phyloP scores from a whole-genome alignment of 2,797 vertebrate genomes.

The Urosaurus nigricauda region DNA sequence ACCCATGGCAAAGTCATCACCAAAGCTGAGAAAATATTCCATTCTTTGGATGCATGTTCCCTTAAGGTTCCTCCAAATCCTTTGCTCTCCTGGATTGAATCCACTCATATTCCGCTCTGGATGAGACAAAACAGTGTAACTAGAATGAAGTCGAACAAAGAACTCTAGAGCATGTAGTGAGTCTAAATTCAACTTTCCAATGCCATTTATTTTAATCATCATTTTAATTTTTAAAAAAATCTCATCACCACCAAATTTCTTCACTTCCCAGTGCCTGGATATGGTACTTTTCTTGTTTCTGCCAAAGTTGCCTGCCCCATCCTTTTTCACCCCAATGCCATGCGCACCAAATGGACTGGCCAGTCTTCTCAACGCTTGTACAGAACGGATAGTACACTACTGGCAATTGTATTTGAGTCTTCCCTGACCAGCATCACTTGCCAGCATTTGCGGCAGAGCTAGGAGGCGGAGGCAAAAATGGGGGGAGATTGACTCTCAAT shows the following conservation, averaged over 20 bases:
- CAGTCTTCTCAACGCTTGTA: not conserved
- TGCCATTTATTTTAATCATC: not conserved
- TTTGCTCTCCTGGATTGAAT: not conserved
- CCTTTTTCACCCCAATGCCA: not conserved
- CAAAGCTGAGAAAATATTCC: not conserved
- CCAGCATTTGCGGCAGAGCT: not conserved
- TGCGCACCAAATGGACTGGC: rapidly evolving
- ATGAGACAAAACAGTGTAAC: not conserved
- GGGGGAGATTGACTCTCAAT: no score
- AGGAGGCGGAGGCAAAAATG: no score
- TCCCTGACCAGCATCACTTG: not conserved
- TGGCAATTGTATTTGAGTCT: not conserved
- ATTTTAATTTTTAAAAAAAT: no score
- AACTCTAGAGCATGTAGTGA: no score
- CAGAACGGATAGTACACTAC: not conserved
- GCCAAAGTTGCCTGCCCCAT: not conserved
- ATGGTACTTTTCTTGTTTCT: no score
- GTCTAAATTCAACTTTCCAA: not conserved
- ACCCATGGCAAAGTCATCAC: not conserved
- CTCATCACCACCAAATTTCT: no score
- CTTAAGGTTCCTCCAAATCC: not conserved
- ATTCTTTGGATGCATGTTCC: not conserved
- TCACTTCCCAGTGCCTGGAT: rapidly evolving
- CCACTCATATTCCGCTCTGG: no score
- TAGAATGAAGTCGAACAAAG: not conserved